These are phyloP conservation scores for Adelphocoris suturalis DNA, from an alignment of 2,888 invertebrate species.

Conservation along the genomic window DNA sequence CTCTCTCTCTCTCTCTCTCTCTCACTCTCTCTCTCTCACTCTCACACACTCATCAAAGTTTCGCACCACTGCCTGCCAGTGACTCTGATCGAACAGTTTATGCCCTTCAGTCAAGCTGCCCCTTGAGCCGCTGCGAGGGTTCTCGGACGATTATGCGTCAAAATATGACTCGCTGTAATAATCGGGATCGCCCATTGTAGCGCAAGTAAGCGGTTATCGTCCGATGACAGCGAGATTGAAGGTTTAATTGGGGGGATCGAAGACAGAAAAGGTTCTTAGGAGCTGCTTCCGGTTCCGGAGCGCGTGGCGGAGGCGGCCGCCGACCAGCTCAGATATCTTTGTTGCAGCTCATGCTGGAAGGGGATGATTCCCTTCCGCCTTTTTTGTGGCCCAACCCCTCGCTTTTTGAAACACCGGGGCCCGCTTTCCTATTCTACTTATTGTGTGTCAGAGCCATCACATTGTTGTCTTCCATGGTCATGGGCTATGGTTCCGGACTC, in stretches of 20 bases:
- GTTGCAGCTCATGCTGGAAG: slow-evolving; percentile 40
- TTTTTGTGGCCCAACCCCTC: slow-evolving; percentile 23
- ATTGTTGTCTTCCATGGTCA: slow-evolving; percentile 70
- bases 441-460: slow-evolving; percentile 69
- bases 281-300: slow-evolving; percentile 50
- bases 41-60: too few species aligned
- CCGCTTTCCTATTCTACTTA: slow-evolving; percentile 59
- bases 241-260: slow-evolving; percentile 55
- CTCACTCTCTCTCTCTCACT: too few species aligned
- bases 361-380: slow-evolving; percentile 27
- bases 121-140: background rate
- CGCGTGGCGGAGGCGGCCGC: slow-evolving; percentile 42
- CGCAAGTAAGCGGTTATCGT: slow-evolving; percentile 42
- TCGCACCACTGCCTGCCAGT: background rate
- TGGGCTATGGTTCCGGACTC: slow-evolving; percentile 70
- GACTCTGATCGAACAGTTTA: background rate
- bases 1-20: too few species aligned
- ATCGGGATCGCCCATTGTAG: background rate
- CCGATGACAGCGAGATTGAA: slow-evolving; percentile 25
- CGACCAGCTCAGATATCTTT: slow-evolving; percentile 17
- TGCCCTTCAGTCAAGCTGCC: background rate
- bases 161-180: slow-evolving; percentile 51
- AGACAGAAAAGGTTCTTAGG: slow-evolving; percentile 50
- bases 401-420: slow-evolving; percentile 44
- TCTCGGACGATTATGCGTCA: background rate